Evolutionary conservation across 2,113 vertebrate species (phyloP), one percentile per base, ranked within the genome.

Genomic region (Tupaia chinensis): DNA sequence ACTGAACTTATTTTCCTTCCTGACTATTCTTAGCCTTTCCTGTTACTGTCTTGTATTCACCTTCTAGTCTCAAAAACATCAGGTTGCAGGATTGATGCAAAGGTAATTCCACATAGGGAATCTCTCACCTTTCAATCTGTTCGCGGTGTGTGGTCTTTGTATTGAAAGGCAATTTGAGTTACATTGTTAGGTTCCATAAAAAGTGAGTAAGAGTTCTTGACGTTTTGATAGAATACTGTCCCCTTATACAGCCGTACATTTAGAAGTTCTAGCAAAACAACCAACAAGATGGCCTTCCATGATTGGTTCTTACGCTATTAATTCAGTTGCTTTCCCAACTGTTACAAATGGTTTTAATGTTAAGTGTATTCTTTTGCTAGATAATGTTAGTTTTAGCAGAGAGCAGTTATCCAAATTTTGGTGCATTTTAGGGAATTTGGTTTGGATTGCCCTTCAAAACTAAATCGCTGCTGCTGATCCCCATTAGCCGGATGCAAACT

Each of bases 381-480:
- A 79, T 95, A 89, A 89, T 25, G 15, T 77, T 93, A 81, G 82
- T 88, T 88, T 87, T 82, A 76, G 66, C 54, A 94, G 25, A 82
- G 13, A 65, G 9, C 25, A 23, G 80, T 89, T 95, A 90, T 89
- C 82, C 69, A 92, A 78, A 95, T 95, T 94, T 97, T 70, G 90
- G 89, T 88, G 78, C 65, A 69, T 79, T 95, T 97, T 87, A n/a
- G 80, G 32, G 92, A 85, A 93, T 94, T 95, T 84, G 89, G 92
- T 87, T 94, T 94, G 72, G 73, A 89, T 96, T 84, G 96, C 93
- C 89, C 95, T 96, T 97, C 93, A 96, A 92, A 92, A 69, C 78
- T 93, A 83, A 96, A 96, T 82, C 94, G 95, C 93, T 96, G 95
- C 83, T 76, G 68, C 95, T 96, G 95, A 97, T 92, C 95, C 2